A percentile compares a stretch with the other conserved stretches of the same genome.
phyloP scores from a whole-genome alignment of 2,797 vertebrate genomes.

The Malacoraja senta region DNA sequence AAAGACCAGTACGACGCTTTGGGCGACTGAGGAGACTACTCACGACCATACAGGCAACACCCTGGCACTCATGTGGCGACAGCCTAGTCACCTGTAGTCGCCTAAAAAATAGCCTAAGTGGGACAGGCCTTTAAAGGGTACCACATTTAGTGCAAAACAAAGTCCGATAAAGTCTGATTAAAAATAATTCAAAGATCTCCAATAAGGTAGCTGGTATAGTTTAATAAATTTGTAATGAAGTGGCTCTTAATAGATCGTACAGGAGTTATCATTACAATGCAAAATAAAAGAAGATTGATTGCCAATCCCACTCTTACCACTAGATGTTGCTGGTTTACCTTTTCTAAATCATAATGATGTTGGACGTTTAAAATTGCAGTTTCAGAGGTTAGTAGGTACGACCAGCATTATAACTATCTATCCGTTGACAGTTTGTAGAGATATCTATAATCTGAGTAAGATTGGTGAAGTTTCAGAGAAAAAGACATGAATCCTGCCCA shows the following conservation, averaged over 20 bases:
- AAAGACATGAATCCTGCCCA: background rate
- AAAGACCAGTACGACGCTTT: too few species aligned
- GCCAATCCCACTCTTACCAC: conserved; percentile 7
- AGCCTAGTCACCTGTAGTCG: too few species aligned
- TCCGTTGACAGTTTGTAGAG: too few species aligned
- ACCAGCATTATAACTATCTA: background rate
- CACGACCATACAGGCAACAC: too few species aligned
- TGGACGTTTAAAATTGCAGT: conserved; percentile 2
- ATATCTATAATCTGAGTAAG: background rate
- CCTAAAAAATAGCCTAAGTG: too few species aligned
- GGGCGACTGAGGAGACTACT: too few species aligned
- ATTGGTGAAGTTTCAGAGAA: background rate
- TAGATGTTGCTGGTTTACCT: conserved; percentile 24
- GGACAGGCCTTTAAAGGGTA: too few species aligned
- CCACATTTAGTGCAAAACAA: too few species aligned
- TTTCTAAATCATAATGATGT: background rate
- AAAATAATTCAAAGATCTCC: too few species aligned
- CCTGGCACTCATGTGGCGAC: too few species aligned
- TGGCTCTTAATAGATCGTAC: background rate
- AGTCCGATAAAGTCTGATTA: too few species aligned
- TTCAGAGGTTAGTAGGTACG: background rate
- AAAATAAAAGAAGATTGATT: background rate
- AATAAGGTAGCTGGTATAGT: background rate
- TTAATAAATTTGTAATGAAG: background rate
- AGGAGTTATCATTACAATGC: background rate